Base-by-base conservation (phyloP, 2,797 vertebrate genomes). In the Micromesistius poutassou region DNA sequence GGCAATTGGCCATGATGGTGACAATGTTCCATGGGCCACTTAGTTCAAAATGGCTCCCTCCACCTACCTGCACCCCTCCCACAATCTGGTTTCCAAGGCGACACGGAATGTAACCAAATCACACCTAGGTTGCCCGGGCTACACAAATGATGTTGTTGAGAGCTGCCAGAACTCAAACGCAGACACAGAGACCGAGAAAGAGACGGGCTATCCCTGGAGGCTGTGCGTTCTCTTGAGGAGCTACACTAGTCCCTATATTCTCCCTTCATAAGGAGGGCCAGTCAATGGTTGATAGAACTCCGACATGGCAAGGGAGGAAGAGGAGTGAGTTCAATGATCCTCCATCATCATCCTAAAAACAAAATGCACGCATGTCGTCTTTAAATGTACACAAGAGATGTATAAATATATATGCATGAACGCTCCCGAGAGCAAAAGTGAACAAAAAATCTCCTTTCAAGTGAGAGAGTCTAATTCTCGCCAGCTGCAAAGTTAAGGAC, bases 1-100 rank as follows among this genome's bases (percentile, higher is more conserved):
- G 40, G 13, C 9, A 10, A 2, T 8, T 62, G 55, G 22, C 55
- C 55, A 6, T 62, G 55, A n/a, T 62, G 55, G 22, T 30, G 73
- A 55, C 46, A 0, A 77, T 35, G 81, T 88, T 83, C 66, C 77
- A 86, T n/a, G n/a, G 38, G 80, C 77, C 80, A 85, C 88, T 91
- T 89, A 82, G 82, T 83, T 80, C 80, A 76, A 88, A 86, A 87
- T 75, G 76, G 80, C 71, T 66, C 35, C 74, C 77, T 70, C 81
- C 40, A 79, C 74, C 70, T 74, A 81, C 75, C 72, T 78, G 30
- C 28, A 73, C 75, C 77, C 78, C 78, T 79, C 76, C 80, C 76
- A 74, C 85, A 81, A 88, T 91, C 89, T 82, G 79, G 78, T 92
- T 88, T 89, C 91, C 90, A 91, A 77, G 87, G 91, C 77, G 86